phyloP scores from a whole-genome alignment of 2,797 vertebrate genomes.

The Lindbergichthys nudifrons region DNA sequence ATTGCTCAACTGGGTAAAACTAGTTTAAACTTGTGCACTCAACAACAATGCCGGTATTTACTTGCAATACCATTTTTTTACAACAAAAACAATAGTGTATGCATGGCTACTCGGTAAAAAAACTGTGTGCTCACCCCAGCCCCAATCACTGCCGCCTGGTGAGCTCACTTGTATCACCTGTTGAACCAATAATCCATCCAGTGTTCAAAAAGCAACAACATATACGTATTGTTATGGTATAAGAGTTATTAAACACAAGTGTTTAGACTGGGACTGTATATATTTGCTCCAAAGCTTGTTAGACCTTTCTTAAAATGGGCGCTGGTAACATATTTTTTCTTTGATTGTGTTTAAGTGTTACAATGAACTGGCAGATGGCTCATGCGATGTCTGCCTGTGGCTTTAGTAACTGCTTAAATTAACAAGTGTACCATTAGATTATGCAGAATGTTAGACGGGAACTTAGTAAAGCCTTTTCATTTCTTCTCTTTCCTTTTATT shows the following conservation, averaged over 20 bases:
- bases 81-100: too few relatives aligned
- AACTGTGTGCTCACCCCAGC: too few relatives aligned
- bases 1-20: too few relatives aligned
- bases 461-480: not conserved
- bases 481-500: conserved; percentile 20
- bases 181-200: too few relatives aligned
- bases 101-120: too few relatives aligned
- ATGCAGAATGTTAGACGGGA: not conserved
- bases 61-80: too few relatives aligned
- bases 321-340: not conserved
- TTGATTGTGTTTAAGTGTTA: conserved; percentile 1
- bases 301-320: not conserved
- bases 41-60: too few relatives aligned
- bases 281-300: not conserved
- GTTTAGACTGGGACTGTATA: conserved; percentile 1
- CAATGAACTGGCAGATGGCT: not conserved
- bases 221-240: too few relatives aligned
- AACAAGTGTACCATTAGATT: not conserved
- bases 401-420: not conserved
- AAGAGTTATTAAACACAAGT: not conserved
- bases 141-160: too few relatives aligned
- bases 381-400: not conserved
- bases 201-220: too few relatives aligned
- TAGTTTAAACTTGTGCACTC: too few relatives aligned
- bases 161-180: too few relatives aligned